Conservation (phyloP, 2,113 vertebrate species). For the Ahaetulla prasina region DNA sequence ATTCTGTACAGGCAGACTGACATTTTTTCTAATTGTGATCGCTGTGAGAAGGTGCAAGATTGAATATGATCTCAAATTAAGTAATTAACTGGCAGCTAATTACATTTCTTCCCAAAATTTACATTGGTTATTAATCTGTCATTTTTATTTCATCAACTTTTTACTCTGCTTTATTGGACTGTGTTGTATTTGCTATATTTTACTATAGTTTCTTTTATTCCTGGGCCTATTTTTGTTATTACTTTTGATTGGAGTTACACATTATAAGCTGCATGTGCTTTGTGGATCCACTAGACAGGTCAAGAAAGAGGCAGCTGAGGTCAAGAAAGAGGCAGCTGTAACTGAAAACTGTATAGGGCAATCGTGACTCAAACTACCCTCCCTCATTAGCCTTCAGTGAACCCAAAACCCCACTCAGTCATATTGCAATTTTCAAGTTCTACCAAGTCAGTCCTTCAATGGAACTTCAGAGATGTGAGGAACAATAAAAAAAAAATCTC, state of each 20-base stretch:
- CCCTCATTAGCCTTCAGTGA: not conserved
- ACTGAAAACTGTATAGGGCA: not conserved
- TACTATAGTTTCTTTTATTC: not conserved
- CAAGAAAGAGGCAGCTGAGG: not conserved
- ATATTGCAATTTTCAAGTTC: not conserved
- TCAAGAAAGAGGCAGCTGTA: not conserved
- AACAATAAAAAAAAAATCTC: not conserved
- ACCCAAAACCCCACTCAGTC: not conserved
- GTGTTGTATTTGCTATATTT: not conserved
- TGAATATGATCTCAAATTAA: not conserved
- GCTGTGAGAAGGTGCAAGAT: not conserved
- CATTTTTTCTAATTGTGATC: not conserved
- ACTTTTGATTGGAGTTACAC: not conserved
- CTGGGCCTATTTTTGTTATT: not conserved
- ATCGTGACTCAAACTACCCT: not conserved
- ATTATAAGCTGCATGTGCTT: not conserved
- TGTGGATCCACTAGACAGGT: not conserved
- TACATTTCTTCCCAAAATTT: not conserved
- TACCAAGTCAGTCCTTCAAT: not conserved
- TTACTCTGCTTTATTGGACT: not conserved
- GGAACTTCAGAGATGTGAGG: not conserved
- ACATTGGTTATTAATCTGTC: not conserved
- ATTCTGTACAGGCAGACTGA: not conserved
- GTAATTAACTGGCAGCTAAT: not conserved
- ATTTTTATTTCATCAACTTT: not conserved